Evolutionary conservation across 37 sponge, comb jelly and placozoan species (phyloP), one percentile per base, ranked within the genome.

Genomic region (Agelas oroides): DNA sequence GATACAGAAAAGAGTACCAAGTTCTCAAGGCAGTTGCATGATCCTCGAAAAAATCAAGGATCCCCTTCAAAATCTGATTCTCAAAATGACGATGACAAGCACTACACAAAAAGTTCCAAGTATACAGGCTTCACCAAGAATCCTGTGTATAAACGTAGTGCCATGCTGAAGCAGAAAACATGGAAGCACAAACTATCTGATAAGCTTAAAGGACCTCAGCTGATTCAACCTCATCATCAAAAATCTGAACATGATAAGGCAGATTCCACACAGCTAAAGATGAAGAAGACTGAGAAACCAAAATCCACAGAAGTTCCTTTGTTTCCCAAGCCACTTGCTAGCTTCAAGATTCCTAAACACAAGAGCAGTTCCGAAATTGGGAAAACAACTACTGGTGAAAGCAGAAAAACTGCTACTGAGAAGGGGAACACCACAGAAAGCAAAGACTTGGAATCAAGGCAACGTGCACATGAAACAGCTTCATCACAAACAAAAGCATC

Each of bases 321-420:
- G 19, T 36, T 54, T n/a, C 71, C 71, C 24, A 82, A 61, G 30
- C 5, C 72, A 19, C 41, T 82, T 24, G 33, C 72, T 1, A 58
- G 73, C n/a, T 82, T 82, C 36, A 82, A 57, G 62, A 82, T 82
- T 37, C 83, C 83, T 11, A 82, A 82, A 23, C 72, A 71, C 21
- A 81, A 81, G 23, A 52, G 54, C 16, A 28, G 25, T 67, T 31
- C 68, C 8, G 68, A 30, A 67, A 24, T 28, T 31, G 8, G 34
- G 33, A 24, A 28, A 34, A 3, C 31, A 32, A 14, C 27, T 19
- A 67, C 33, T 67, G 65, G 25, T 12, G 32, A 30, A 11, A 31
- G 33, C 8, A 67, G 68, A 34, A 2, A 32, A 24, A 28, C 46
- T 46, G 46, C 46, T 46, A 46, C 46, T 46, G 46, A 46, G 46